phyloP scores from a whole-genome alignment of 2,888 invertebrate genomes.

The Dexiosoma caninum region DNA sequence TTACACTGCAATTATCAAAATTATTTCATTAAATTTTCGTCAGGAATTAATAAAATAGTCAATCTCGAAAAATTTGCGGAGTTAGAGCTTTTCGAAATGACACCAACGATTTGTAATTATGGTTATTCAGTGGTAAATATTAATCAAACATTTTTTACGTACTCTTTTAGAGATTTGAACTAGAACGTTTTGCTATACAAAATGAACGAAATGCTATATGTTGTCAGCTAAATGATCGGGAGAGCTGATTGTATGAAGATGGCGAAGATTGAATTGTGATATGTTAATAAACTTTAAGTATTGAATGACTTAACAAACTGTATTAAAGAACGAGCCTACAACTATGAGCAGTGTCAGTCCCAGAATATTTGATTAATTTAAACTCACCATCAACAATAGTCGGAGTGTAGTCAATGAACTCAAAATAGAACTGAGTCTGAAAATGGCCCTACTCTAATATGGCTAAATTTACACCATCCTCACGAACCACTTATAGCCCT shows the following conservation, averaged over 20 bases:
- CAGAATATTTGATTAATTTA: constrained; percentile 88
- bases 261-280: constrained; percentile 95
- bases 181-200: constrained; percentile 87
- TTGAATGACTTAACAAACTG: constrained; percentile 91
- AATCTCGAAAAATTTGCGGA: too few species aligned
- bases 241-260: constrained; percentile 97
- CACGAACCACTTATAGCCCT: constrained; percentile 86
- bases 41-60: too few species aligned
- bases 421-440: constrained; percentile 84
- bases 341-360: constrained; percentile 90
- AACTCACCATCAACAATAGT: constrained; percentile 86
- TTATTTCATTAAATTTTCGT: too few species aligned
- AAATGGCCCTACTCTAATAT: constrained; percentile 91
- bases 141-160: neutral
- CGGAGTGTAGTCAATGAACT: constrained; percentile 87
- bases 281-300: constrained; percentile 82
- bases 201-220: constrained; percentile 83
- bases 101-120: too few species aligned
- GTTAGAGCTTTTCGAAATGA: too few species aligned
- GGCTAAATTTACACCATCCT: constrained; percentile 81
- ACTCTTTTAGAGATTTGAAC: constrained; percentile 82
- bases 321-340: constrained; percentile 88
- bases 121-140: too few species aligned
- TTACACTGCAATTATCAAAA: too few species aligned
- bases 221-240: constrained; percentile 87